phyloP scores from a whole-genome alignment of 2,797 vertebrate species.

The Catamblyrhynchus diadema region DNA sequence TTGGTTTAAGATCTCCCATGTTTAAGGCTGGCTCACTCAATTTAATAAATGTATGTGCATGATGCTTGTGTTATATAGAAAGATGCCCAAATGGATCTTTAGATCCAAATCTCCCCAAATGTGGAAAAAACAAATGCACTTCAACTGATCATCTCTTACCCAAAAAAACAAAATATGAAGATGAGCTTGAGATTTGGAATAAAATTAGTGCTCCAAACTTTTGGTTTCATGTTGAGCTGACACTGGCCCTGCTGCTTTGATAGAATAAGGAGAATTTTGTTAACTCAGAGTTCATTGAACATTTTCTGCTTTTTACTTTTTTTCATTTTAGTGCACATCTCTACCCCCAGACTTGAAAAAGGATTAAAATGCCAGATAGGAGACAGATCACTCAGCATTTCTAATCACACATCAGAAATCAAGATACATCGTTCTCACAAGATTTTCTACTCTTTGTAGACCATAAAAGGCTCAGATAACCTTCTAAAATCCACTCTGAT shows the following conservation, averaged over 20 bases:
- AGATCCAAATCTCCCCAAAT: background rate
- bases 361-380: slow-evolving; percentile 44
- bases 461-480: slow-evolving; percentile 45
- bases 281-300: background rate
- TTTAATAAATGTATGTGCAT: background rate
- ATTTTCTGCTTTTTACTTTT: background rate
- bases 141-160: background rate
- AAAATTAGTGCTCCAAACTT: background rate
- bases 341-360: background rate
- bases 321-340: background rate
- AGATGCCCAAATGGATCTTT: background rate
- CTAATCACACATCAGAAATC: slow-evolving; percentile 23
- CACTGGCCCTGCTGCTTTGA: background rate
- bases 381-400: slow-evolving; percentile 44
- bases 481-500: slow-evolving; percentile 5
- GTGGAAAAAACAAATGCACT: background rate
- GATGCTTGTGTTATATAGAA: background rate
- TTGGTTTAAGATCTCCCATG: background rate
- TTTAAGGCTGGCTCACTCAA: background rate
- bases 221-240: background rate
- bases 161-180: background rate
- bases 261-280: background rate
- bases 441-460: slow-evolving; percentile 16
- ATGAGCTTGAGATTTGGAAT: background rate
- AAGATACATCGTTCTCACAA: slow-evolving; percentile 4